Conservation (phyloP, 2,113 vertebrate genomes). For the Eonycteris spelaea region DNA sequence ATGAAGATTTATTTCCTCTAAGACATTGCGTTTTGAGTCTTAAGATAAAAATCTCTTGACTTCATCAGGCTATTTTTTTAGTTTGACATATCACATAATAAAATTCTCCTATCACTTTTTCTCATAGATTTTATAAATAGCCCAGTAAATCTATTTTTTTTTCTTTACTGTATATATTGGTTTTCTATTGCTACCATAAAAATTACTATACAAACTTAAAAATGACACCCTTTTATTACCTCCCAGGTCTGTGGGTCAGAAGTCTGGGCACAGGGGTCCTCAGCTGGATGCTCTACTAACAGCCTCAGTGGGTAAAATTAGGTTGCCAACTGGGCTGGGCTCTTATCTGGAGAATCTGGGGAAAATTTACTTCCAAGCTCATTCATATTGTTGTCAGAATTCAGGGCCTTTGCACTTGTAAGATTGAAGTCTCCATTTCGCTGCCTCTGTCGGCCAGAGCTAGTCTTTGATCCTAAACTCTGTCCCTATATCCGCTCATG, state of each 20-base stretch:
- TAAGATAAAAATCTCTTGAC: neutral
- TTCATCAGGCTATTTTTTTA: neutral
- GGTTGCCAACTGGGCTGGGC: neutral
- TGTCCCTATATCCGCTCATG: accelerated
- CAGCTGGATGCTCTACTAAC: too few species aligned
- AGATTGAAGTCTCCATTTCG: neutral
- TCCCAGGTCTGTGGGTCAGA: neutral
- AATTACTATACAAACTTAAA: neutral
- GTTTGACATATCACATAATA: neutral
- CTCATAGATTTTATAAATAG: neutral
- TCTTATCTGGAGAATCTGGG: neutral
- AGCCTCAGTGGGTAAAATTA: neutral
- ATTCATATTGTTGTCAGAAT: neutral
- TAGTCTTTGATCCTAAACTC: neutral
- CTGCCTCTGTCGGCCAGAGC: neutral
- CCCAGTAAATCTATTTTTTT: neutral
- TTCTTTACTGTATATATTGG: neutral
- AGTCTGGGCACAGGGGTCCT: neutral
- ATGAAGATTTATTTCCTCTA: neutral
- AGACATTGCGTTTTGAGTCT: neutral
- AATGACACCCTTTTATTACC: neutral
- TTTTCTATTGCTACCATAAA: neutral
- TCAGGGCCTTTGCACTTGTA: neutral
- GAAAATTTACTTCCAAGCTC: neutral
- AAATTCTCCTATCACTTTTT: neutral